Conservation (phyloP, 2,113 vertebrate species). For the Gymnobelideus leadbeateri region DNA sequence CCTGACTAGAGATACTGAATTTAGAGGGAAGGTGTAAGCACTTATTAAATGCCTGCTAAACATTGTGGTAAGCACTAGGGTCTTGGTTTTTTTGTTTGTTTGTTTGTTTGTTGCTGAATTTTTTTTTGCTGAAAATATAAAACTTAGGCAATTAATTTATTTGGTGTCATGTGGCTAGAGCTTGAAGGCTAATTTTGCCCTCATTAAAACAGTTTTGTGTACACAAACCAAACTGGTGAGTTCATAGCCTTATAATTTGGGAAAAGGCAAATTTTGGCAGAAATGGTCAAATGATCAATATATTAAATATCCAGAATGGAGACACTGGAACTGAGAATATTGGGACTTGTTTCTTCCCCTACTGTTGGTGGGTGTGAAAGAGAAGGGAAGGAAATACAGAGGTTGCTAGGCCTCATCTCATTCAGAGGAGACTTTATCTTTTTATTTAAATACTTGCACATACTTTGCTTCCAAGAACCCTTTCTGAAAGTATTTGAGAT, state of each 20-base stretch:
- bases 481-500: background rate
- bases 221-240: background rate
- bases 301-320: background rate
- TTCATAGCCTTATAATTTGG: background rate
- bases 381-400: background rate
- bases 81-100: too few relatives aligned
- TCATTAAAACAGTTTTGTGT: background rate
- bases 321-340: background rate
- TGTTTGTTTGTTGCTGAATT: too few relatives aligned
- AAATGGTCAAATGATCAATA: background rate
- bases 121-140: background rate
- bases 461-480: background rate
- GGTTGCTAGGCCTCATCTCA: background rate
- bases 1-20: background rate
- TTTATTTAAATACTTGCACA: background rate
- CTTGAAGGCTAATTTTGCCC: background rate
- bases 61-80: background rate
- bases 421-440: background rate
- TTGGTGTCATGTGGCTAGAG: background rate
- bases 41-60: background rate
- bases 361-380: background rate
- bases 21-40: background rate
- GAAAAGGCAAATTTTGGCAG: background rate
- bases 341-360: background rate
- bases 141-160: background rate